These are phyloP conservation scores for Dioctria rufipes DNA, from an alignment of 2,888 invertebrate genomes.

Conservation along the genomic window DNA sequence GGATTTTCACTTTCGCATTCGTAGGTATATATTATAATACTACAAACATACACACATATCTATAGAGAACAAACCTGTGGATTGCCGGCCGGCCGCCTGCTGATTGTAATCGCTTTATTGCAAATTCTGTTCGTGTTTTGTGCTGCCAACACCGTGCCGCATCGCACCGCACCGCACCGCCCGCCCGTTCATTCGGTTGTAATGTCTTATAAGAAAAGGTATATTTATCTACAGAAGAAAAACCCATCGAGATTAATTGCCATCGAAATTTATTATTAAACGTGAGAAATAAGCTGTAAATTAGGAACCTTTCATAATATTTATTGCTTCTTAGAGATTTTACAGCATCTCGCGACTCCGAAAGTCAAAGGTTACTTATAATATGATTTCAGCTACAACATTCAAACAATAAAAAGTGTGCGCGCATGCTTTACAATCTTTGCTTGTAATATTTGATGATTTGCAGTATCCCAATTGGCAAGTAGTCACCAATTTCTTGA, in stretches of 20 bases:
- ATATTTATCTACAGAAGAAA: no score
- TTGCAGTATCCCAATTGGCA: no score
- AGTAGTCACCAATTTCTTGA: no score
- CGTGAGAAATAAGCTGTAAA: conserved; percentile 48
- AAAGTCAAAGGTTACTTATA: conserved; percentile 8
- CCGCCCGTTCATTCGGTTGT: no score
- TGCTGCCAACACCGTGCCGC: neutral
- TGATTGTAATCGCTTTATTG: conserved; percentile 21
- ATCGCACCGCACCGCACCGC: no score
- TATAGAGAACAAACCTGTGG: neutral
- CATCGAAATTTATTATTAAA: conserved; percentile 37
- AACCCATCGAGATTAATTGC: conserved; percentile 36
- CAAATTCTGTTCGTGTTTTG: conserved; percentile 14
- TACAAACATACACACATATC: neutral
- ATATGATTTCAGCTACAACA: neutral
- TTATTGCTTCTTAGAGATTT: conserved; percentile 34
- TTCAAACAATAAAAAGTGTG: conserved; percentile 8
- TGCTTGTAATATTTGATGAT: neutral
- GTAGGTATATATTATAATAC: neutral
- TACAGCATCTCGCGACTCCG: conserved; percentile 1
- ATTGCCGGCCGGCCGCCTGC: neutral
- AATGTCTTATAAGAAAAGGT: no score
- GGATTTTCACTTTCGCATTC: conserved; percentile 45
- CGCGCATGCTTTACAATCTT: neutral
- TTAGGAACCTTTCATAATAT: conserved; percentile 47